These are phyloP conservation scores for Sarotherodon lohbergeri DNA, from an alignment of 2,113 vertebrate species.

Conservation along the genomic window DNA sequence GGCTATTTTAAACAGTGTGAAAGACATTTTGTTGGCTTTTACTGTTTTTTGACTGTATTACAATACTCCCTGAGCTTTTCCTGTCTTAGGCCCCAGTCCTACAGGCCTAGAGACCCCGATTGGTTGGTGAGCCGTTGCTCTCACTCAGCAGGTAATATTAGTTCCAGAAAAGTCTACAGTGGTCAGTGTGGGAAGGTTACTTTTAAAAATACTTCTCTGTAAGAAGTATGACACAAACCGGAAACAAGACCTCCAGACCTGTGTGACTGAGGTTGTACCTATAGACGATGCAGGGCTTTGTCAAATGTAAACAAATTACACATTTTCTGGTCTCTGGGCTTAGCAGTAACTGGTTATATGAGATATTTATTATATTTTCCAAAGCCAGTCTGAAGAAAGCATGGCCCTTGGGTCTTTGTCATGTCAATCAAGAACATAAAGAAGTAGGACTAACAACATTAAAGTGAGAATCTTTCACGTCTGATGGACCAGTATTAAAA, in stretches of 20 bases:
- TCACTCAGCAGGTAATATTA: background rate
- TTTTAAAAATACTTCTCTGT: background rate
- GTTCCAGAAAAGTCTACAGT: background rate
- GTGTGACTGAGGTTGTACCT: background rate
- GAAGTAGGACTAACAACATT: background rate
- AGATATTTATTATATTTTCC: background rate
- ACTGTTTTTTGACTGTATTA: background rate
- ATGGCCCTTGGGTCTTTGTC: background rate
- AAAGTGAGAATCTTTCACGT: background rate
- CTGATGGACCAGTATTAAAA: background rate
- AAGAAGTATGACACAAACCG: background rate
- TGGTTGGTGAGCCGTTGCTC: background rate
- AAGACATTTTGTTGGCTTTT: background rate
- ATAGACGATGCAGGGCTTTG: background rate
- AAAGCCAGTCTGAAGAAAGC: background rate
- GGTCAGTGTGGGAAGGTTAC: background rate
- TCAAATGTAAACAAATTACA: background rate
- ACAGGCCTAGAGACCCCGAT: background rate
- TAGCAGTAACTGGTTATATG: background rate
- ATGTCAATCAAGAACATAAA: background rate
- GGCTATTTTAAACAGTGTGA: background rate
- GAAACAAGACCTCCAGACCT: background rate
- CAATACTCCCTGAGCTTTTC: background rate
- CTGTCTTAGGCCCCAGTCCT: background rate
- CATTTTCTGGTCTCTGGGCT: background rate